phyloP scores from a whole-genome alignment of 1,140 invertebrate genomes.

The Phymastichus coffea region DNA sequence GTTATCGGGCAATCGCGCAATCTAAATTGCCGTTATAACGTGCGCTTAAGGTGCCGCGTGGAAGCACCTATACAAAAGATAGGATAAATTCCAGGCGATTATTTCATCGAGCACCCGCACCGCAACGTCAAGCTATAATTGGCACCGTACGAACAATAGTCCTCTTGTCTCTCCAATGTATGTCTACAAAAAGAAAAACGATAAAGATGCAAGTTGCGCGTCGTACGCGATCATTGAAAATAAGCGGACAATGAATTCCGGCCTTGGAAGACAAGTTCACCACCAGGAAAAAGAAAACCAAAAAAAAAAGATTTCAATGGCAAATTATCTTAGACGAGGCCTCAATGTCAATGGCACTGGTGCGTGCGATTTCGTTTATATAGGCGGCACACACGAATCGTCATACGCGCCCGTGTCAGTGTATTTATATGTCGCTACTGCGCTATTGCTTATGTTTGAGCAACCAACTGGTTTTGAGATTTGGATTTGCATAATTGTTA shows the following conservation, averaged over 20 bases:
- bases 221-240: too few species aligned
- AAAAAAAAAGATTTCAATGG: conserved; percentile 21
- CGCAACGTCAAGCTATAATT: conserved; percentile 43
- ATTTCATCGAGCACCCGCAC: conserved; percentile 35
- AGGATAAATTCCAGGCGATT: conserved; percentile 33
- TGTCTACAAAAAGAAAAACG: too few species aligned
- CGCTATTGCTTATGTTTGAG: too few species aligned
- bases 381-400: not conserved
- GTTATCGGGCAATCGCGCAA: not conserved
- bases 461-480: too few species aligned
- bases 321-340: conserved; percentile 21
- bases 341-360: conserved; percentile 22
- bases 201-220: too few species aligned
- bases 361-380: not conserved
- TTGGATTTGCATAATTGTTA: too few species aligned
- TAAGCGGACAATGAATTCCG: conserved; percentile 15
- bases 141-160: conserved; percentile 37
- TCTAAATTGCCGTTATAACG: conserved; percentile 1
- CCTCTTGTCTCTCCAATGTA: conserved; percentile 42
- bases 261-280: conserved; percentile 11
- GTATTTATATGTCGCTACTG: too few species aligned
- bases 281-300: too few species aligned
- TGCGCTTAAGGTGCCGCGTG: conserved; percentile 19
- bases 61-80: conserved; percentile 38
- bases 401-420: not conserved